These are phyloP conservation scores for Mastacembelus armatus DNA, from an alignment of 2,797 vertebrate species.

Conservation along the genomic window DNA sequence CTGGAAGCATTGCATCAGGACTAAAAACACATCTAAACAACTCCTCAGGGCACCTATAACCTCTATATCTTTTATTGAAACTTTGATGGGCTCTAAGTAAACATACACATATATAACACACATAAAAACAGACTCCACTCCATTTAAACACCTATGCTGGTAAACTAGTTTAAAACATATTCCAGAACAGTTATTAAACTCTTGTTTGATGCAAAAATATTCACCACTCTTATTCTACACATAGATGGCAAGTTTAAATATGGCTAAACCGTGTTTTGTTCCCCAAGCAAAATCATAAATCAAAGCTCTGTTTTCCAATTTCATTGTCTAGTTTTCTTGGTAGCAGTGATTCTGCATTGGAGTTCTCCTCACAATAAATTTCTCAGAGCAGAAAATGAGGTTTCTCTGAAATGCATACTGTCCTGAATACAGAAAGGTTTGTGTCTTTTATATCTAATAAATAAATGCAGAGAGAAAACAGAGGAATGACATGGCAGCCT, in stretches of 20 bases:
- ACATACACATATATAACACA: background rate
- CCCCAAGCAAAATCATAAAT: background rate
- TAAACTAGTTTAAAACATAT: background rate
- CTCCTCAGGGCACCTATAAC: background rate
- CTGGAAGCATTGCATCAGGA: conserved; percentile 50
- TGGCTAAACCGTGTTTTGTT: background rate
- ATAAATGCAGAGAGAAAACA: background rate
- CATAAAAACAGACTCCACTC: background rate
- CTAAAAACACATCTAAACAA: conserved; percentile 25
- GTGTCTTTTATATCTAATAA: conserved; percentile 3
- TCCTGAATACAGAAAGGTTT: background rate
- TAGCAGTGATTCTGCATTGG: background rate
- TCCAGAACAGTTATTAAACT: background rate
- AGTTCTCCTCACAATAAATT: conserved; percentile 4
- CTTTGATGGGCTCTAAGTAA: conserved; percentile 2
- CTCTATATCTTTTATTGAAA: conserved; percentile 11
- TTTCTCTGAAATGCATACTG: conserved; percentile 8
- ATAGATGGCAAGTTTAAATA: background rate
- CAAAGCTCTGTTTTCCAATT: background rate
- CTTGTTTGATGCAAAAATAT: background rate
- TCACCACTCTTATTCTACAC: background rate
- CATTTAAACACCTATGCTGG: background rate
- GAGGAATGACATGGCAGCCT: background rate
- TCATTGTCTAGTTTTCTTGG: background rate
- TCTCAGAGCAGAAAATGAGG: too few relatives aligned